Evolutionary conservation across 2,888 invertebrate species (phyloP).

Genomic region (Dinocampus coccinellae): DNA sequence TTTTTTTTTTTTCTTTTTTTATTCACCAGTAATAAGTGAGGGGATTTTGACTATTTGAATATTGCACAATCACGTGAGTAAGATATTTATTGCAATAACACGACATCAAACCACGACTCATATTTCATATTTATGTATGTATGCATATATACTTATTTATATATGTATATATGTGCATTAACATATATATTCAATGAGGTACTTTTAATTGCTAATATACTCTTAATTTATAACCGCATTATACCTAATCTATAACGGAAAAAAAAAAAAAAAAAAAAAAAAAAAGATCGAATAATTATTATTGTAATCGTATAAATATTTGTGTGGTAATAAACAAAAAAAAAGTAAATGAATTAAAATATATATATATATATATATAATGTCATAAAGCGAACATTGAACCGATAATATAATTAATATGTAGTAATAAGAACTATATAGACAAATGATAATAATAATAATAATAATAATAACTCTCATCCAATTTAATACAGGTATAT

Average conservation of each 20-base stretch:
- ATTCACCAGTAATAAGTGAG: no score
- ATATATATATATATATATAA: not conserved
- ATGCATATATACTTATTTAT: not conserved
- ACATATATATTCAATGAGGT: slow-evolving; percentile 1
- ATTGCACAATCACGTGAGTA: not conserved
- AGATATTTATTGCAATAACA: not conserved
- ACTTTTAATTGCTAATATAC: slow-evolving; percentile 16
- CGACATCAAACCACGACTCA: not conserved
- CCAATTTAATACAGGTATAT: no score
- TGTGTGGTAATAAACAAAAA: not conserved
- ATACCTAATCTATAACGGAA: not conserved
- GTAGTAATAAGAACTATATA: not conserved
- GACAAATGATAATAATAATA: no score
- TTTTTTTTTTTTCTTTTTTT: no score
- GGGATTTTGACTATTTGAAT: no score
- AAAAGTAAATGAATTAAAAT: not conserved
- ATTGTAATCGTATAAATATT: not conserved
- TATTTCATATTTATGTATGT: not conserved
- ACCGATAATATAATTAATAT: not conserved
- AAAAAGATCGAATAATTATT: not conserved
- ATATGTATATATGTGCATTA: not conserved
- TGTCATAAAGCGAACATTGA: not conserved
- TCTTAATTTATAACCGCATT: slow-evolving; percentile 3
- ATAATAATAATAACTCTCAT: no score
- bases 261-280: slow-evolving; percentile 3